Conservation (phyloP, 1,140 invertebrate genomes). For the Scaptomyza graminum region DNA sequence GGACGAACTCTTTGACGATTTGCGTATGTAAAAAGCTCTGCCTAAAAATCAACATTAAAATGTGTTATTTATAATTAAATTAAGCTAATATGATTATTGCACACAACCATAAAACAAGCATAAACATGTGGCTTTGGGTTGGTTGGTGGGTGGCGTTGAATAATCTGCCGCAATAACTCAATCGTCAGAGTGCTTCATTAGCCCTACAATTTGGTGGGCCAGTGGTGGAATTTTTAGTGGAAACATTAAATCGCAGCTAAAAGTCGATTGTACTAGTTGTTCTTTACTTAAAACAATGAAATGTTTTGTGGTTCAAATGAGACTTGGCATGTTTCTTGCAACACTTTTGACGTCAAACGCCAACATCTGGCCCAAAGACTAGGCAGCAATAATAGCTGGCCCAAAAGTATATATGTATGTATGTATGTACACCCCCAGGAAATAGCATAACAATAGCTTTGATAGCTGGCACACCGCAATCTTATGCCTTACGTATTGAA, state of each 20-base stretch:
- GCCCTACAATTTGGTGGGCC: constrained; percentile 52
- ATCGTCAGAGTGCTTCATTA: constrained; percentile 68
- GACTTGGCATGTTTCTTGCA: constrained; percentile 36
- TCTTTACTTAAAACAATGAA: constrained; percentile 20
- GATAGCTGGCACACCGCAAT: constrained; percentile 57
- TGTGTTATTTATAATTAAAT: constrained; percentile 43
- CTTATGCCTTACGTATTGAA: constrained; percentile 56
- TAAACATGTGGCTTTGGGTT: constrained; percentile 39
- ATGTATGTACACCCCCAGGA: no score
- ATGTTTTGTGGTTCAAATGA: constrained; percentile 48
- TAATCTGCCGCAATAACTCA: constrained; percentile 70
- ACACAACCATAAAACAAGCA: constrained; percentile 46
- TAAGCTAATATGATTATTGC: constrained; percentile 43
- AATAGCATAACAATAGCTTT: constrained; percentile 56
- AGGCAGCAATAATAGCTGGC: constrained; percentile 19
- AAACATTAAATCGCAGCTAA: constrained; percentile 59
- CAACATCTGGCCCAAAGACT: constrained; percentile 63
- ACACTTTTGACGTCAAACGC: constrained; percentile 64
- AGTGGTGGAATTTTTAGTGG: constrained; percentile 70
- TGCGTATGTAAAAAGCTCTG: constrained; percentile 63
- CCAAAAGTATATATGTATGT: neutral
- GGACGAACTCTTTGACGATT: constrained; percentile 59
- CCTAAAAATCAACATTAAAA: constrained; percentile 17
- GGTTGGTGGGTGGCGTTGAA: constrained; percentile 13
- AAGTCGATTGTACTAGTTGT: constrained; percentile 33